Evolutionary conservation across 2,888 invertebrate species (phyloP), one percentile per base, ranked within the genome.

Genomic region (Leptarthrus brevirostris): DNA sequence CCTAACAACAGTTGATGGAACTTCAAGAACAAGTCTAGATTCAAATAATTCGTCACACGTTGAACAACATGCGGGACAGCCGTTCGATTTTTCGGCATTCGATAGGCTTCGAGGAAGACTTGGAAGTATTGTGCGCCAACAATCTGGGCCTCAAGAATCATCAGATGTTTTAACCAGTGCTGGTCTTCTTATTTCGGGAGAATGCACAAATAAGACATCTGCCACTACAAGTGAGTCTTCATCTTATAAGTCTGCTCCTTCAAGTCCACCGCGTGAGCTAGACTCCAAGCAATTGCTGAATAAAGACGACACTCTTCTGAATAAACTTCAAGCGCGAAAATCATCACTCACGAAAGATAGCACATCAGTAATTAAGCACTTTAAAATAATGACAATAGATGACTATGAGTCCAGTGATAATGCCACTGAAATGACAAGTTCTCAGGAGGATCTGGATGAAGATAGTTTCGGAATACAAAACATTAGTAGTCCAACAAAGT

Each of bases 271-370:
- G 30, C 88, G 89, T 10, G 90, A 90, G 79, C 80, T 79, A 3
- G 75, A 76, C 10, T 76, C 82, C 70, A 83, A 88, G 2, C 86
- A 90, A 56, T 81, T 90, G 26, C 88, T 89, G 0, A 86, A 90
- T 76, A 91, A 92, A 0, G 92, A 91, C n/a, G 93, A 93, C 82
- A 91, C 92, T 80, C 90, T 93, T 36, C 84, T 92, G 34, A 91
- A 91, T 78, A 92, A 92, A 80, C 82, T 92, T 54, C 90, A 90
- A 80, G 87, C 88, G 80, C 84, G 88, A 73, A 79, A 82, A 74
- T 80, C 81, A 18, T 74, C 80, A 30, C 74, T 78, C 6, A 66
- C 47, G 8, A 69, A 69, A 34, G 69, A 26, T 18, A 52, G 3
- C 12, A 12, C 69, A 18, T 18, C 52, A 20, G 34, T 69, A n/a